phyloP scores from a whole-genome alignment of 2,888 invertebrate genomes.

The Drosophila mimica region DNA sequence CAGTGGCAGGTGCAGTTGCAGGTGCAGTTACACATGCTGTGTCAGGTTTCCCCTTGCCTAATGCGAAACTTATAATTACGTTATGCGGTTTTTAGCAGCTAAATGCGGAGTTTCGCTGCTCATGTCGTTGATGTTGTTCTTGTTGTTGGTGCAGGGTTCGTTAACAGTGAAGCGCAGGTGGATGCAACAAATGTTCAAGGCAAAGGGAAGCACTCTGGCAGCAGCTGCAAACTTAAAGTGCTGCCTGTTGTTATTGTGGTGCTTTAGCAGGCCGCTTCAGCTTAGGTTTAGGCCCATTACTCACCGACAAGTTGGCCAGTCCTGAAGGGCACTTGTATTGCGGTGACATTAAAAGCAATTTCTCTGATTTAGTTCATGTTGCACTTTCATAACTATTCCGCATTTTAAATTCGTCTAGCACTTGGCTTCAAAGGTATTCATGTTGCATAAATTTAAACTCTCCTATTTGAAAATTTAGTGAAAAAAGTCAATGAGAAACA shows the following conservation, averaged over 20 bases:
- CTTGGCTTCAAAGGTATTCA: neutral
- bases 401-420: slow-evolving; percentile 2
- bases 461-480: neutral
- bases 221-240: slow-evolving; percentile 51
- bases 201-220: slow-evolving; percentile 43
- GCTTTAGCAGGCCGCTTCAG: slow-evolving; percentile 34
- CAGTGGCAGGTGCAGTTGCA: slow-evolving; percentile 1
- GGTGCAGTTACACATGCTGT: slow-evolving; percentile 6
- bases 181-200: slow-evolving; percentile 58
- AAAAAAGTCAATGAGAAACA: too few species aligned
- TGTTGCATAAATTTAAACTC: neutral
- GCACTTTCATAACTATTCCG: slow-evolving; percentile 11
- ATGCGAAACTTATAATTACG: slow-evolving; percentile 69
- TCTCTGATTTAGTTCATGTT: slow-evolving; percentile 28
- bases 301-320: slow-evolving; percentile 21
- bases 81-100: slow-evolving; percentile 70
- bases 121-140: slow-evolving; percentile 16
- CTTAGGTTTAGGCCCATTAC: slow-evolving; percentile 54
- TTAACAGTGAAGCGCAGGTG: slow-evolving; percentile 44
- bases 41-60: slow-evolving; percentile 41
- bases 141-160: slow-evolving; percentile 23
- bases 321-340: slow-evolving; percentile 40
- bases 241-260: slow-evolving; percentile 33
- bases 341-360: slow-evolving; percentile 46
- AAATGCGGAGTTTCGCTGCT: slow-evolving; percentile 51